Evolutionary conservation across 2,888 invertebrate species (phyloP), one percentile per base, ranked within the genome.

Genomic region (Microctonus brassicae): DNA sequence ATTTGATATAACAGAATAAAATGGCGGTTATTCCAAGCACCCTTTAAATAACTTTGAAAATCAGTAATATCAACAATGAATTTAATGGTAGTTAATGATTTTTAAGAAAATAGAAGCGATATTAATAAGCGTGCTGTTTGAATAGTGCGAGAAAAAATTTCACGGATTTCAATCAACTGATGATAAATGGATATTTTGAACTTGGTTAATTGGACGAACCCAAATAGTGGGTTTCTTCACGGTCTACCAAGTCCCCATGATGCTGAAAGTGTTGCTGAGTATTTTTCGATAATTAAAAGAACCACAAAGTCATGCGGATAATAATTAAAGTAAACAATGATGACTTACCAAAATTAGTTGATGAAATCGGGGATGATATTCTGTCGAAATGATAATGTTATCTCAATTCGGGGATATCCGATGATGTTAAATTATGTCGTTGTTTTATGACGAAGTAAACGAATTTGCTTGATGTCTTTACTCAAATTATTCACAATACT

Each of bases 1-100:
- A 69, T 63, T 73, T 72, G 73, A 72, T 75, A 71, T 61, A 60
- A 64, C 67, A 64, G 67, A 53, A 64, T 66, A 70, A 70, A 55
- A 53, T 63, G 57, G 42, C 55, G 69, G 47, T 57, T 33, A 73
- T 69, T 75, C 75, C 75, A 22, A 34, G 53, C 39, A 60, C 60
- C 68, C 57, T 60, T 53, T 55, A 9, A 17, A 3, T 20, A 47
- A 47, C 17, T n/a, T 47, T 1, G 0, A 47, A 17, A 47, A 3
- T 17, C 17, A 36, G 5, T 1, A 17, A 9, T 4, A 47, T 47
- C 17, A 47, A 47, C 17, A 47, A 47, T 4, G 6, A 47, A n/a
- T 47, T 47, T 47, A 17, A 47, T 47, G 17, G 17, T 20, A 47
- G 47, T 7, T 4, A n/a, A 9, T 47, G 7, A 13, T 17, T 47